A percentile compares a stretch with the other conserved stretches of the same genome.
Evolutionary conservation across 2,113 vertebrate species (phyloP).

Genomic region (Oncorhynchus tshawytscha): DNA sequence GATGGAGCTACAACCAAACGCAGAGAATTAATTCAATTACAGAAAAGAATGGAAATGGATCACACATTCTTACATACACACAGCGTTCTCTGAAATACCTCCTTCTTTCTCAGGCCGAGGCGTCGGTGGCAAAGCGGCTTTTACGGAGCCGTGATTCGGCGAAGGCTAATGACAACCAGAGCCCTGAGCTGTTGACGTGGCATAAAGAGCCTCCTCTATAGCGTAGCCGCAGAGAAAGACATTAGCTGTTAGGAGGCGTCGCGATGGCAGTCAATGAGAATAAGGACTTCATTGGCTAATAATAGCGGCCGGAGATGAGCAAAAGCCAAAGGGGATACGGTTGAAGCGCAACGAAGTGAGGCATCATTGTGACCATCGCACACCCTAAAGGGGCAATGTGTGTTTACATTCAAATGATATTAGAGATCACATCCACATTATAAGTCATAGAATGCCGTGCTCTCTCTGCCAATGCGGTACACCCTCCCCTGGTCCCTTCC

Average conservation of each 20-base stretch:
- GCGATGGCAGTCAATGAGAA: not conserved
- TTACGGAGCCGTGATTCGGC: not conserved
- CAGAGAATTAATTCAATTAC: not conserved
- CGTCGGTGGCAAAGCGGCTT: not conserved
- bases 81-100: not conserved
- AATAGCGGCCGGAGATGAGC: not conserved
- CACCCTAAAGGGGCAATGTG: no score
- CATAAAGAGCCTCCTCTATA: slow-evolving; percentile 8
- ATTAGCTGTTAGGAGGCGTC: slow-evolving; percentile 6
- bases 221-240: not conserved
- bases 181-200: slow-evolving; percentile 7
- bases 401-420: no score
- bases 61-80: not conserved
- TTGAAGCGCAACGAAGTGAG: not conserved
- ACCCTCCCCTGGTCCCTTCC: no score
- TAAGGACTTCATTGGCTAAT: not conserved
- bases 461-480: no score
- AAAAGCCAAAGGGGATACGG: not conserved
- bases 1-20: not conserved
- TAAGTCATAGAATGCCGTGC: no score
- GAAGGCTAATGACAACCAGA: slow-evolving; percentile 7
- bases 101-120: not conserved
- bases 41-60: not conserved
- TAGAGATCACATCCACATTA: no score
- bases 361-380: no score